A percentile compares a stretch with the other conserved stretches of the same genome.
Evolutionary conservation across 1,140 invertebrate species (phyloP).

Genomic region (Drosophila lowei): DNA sequence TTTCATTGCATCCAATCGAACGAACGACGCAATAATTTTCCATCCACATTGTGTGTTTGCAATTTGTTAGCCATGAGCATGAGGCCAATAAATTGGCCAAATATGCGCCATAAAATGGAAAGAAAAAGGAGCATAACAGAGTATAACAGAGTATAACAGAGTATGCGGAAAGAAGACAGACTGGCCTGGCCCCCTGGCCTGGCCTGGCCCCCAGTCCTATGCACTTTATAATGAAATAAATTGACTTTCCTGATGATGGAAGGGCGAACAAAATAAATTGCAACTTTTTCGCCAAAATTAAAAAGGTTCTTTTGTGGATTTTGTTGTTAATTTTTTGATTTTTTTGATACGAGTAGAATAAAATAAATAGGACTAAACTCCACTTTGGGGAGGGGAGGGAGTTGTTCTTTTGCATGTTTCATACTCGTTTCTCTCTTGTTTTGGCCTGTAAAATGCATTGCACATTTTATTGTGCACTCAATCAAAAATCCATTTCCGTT

Average conservation of each 20-base stretch:
- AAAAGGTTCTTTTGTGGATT: slow-evolving; percentile 43
- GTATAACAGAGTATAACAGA: slow-evolving; percentile 16
- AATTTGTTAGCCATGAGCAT: slow-evolving; percentile 72
- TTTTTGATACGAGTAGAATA: slow-evolving; percentile 33
- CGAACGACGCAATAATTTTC: slow-evolving; percentile 63
- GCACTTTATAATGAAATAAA: slow-evolving; percentile 77
- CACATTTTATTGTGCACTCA: slow-evolving; percentile 81
- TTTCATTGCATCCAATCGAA: slow-evolving; percentile 61
- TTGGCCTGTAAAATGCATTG: slow-evolving; percentile 76
- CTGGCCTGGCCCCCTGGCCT: slow-evolving; percentile 11
- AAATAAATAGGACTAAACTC: slow-evolving; percentile 64
- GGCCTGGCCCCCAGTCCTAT: slow-evolving; percentile 50
- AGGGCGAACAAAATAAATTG: slow-evolving; percentile 58
- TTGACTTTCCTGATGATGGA: slow-evolving; percentile 64
- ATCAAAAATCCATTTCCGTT: slow-evolving; percentile 81
- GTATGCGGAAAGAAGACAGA: neutral
- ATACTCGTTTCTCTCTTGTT: slow-evolving; percentile 43
- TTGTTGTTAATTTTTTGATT: neutral
- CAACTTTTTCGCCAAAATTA: slow-evolving; percentile 64
- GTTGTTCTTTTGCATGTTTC: slow-evolving; percentile 27
- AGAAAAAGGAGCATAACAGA: slow-evolving; percentile 19
- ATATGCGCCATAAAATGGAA: slow-evolving; percentile 66
- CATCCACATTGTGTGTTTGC: slow-evolving; percentile 69
- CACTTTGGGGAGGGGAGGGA: slow-evolving; percentile 2
- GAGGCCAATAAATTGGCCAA: slow-evolving; percentile 72